Percentiles rank a stretch among this genome's conserved stretches.
Conservation (phyloP, 2,888 invertebrate genomes). For the Stenurella melanura region DNA sequence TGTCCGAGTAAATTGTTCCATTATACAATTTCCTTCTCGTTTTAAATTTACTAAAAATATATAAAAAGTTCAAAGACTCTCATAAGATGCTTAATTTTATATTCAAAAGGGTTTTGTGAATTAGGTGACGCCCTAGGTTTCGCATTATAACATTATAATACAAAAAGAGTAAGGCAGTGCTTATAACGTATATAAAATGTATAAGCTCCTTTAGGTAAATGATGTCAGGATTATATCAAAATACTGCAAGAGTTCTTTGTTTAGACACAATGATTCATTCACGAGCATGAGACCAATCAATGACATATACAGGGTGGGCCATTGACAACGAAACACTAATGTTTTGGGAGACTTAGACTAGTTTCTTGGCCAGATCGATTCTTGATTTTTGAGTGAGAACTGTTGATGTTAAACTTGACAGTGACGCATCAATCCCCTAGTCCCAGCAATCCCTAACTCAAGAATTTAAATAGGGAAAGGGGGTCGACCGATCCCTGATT, state of each 20-base stretch:
- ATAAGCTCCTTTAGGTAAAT: not conserved
- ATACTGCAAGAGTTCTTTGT: not conserved
- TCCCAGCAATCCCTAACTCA: too few species aligned
- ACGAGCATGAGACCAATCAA: not conserved
- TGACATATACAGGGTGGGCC: too few species aligned
- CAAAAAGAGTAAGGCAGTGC: not conserved
- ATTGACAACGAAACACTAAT: too few species aligned
- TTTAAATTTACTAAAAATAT: not conserved
- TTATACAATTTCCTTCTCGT: not conserved
- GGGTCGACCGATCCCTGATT: too few species aligned
- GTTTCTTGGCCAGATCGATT: too few species aligned
- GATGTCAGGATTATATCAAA: not conserved
- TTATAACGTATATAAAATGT: not conserved
- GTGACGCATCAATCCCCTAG: too few species aligned
- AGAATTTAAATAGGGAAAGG: too few species aligned
- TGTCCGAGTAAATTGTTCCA: not conserved
- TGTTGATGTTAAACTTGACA: too few species aligned
- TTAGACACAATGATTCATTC: not conserved
- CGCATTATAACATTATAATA: not conserved
- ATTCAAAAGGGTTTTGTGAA: not conserved
- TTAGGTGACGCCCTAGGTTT: not conserved
- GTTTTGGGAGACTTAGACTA: too few species aligned
- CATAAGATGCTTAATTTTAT: not conserved
- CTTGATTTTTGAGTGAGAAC: too few species aligned
- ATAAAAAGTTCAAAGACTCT: not conserved